phyloP scores from a whole-genome alignment of 2,888 invertebrate species.

The Listrodromus nycthemerus region DNA sequence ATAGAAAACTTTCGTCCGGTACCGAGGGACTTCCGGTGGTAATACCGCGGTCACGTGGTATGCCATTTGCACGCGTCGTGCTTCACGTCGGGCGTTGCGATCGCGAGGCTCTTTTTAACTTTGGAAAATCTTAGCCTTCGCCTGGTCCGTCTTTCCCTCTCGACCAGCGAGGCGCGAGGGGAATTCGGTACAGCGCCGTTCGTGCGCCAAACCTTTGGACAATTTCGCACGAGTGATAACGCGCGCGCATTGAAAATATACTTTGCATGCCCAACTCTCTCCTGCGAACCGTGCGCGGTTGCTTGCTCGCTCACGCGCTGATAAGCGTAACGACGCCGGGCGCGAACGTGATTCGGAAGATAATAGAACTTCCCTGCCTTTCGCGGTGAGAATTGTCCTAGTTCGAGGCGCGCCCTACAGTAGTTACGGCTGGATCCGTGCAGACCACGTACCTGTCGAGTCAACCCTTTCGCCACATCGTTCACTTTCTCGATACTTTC shows the following conservation, averaged over 20 bases:
- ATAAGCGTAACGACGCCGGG: slow-evolving; percentile 71
- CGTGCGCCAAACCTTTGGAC: slow-evolving; percentile 34
- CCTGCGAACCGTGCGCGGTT: background rate
- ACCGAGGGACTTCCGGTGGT: slow-evolving; percentile 21
- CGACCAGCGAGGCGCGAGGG: slow-evolving; percentile 20
- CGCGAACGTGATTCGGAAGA: slow-evolving; percentile 71
- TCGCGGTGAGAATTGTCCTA: slow-evolving; percentile 21
- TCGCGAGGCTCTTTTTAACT: slow-evolving; percentile 25
- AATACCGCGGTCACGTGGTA: slow-evolving; percentile 30
- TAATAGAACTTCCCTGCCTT: slow-evolving; percentile 62
- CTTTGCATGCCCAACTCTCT: slow-evolving; percentile 15
- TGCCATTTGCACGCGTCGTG: slow-evolving; percentile 45
- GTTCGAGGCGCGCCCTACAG: background rate
- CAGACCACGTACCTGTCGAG: background rate
- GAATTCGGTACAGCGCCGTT: slow-evolving; percentile 24
- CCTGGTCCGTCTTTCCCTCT: background rate
- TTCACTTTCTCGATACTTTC: slow-evolving; percentile 5
- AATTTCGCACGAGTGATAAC: slow-evolving; percentile 65
- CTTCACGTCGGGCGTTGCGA: slow-evolving; percentile 2
- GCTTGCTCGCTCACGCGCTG: slow-evolving; percentile 57
- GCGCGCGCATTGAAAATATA: slow-evolving; percentile 57
- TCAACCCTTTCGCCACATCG: background rate
- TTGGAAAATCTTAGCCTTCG: background rate
- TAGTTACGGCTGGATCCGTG: background rate
- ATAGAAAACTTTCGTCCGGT: slow-evolving; percentile 10